Evolutionary conservation across 2,888 invertebrate species (phyloP).

Genomic region (Phytoseiulus persimilis): DNA sequence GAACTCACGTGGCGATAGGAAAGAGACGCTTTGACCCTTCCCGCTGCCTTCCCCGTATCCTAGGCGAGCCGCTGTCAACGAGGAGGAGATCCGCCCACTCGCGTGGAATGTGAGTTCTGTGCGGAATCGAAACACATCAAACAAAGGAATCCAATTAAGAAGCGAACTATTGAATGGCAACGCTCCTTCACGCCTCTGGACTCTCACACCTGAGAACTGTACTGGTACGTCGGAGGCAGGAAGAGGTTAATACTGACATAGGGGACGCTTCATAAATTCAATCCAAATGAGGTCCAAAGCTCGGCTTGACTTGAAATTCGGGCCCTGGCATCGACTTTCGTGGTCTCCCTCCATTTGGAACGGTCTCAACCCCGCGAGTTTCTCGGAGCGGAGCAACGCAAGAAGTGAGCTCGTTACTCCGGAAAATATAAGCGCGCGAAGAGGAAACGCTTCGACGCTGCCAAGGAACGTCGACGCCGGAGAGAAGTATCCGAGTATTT

Average conservation of each 20-base stretch:
- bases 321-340: too few relatives aligned
- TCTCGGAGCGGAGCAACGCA: too few relatives aligned
- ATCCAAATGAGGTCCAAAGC: too few relatives aligned
- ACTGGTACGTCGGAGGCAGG: neutral
- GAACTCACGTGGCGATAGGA: neutral
- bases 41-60: neutral
- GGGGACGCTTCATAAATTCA: too few relatives aligned
- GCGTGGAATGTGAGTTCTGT: neutral
- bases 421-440: too few relatives aligned
- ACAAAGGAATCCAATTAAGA: neutral
- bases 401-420: too few relatives aligned
- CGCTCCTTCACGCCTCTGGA: too few relatives aligned
- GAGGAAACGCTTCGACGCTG: neutral
- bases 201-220: too few relatives aligned
- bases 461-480: neutral
- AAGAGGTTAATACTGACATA: neutral
- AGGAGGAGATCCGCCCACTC: neutral
- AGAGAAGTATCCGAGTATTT: neutral
- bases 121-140: neutral
- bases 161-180: neutral
- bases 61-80: slow-evolving; percentile 1
- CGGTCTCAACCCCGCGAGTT: too few relatives aligned
- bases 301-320: too few relatives aligned
- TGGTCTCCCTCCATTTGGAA: too few relatives aligned
- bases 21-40: neutral